Percentiles rank a stretch among this genome's conserved stretches.
These are phyloP conservation scores for Andinoacara biseriatus DNA, from an alignment of 2,113 vertebrate species.

Conservation along the genomic window DNA sequence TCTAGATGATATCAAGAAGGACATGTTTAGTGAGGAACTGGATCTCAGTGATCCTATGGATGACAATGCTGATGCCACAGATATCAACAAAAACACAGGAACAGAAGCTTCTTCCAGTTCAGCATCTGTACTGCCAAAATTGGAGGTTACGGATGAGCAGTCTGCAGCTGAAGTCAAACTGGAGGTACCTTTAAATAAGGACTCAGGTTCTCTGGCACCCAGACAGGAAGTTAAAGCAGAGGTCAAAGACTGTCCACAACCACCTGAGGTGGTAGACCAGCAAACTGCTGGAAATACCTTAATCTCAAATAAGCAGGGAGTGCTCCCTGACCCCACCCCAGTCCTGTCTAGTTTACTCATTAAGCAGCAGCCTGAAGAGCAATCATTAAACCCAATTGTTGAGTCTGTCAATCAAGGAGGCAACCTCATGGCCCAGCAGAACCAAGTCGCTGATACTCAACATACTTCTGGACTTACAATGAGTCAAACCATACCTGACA, in stretches of 20 bases:
- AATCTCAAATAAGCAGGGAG: constrained; percentile 77
- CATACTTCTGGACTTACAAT: constrained; percentile 71
- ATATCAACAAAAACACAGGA: constrained; percentile 67
- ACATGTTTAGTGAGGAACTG: constrained; percentile 94
- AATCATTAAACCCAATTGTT: constrained; percentile 78
- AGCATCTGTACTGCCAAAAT: constrained; percentile 74
- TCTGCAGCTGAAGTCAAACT: constrained; percentile 74
- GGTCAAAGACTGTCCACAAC: constrained; percentile 68
- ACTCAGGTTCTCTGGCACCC: constrained; percentile 48
- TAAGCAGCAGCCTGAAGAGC: constrained; percentile 83
- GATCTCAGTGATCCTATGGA: constrained; percentile 93
- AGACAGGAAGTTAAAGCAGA: constrained; percentile 80
- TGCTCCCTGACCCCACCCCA: constrained; percentile 83
- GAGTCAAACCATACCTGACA: constrained; percentile 80
- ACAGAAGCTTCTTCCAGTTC: constrained; percentile 73
- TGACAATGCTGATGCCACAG: constrained; percentile 79
- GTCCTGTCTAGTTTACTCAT: constrained; percentile 91
- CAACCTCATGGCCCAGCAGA: constrained; percentile 80
- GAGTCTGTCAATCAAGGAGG: constrained; percentile 77
- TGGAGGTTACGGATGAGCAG: constrained; percentile 76
- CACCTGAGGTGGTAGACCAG: constrained; percentile 46
- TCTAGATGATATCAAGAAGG: constrained; percentile 93
- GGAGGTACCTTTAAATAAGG: constrained; percentile 72
- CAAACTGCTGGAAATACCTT: constrained; percentile 68
- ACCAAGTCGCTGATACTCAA: constrained; percentile 72